phyloP scores from a whole-genome alignment of 2,888 invertebrate species.

The Hydraecia micacea region DNA sequence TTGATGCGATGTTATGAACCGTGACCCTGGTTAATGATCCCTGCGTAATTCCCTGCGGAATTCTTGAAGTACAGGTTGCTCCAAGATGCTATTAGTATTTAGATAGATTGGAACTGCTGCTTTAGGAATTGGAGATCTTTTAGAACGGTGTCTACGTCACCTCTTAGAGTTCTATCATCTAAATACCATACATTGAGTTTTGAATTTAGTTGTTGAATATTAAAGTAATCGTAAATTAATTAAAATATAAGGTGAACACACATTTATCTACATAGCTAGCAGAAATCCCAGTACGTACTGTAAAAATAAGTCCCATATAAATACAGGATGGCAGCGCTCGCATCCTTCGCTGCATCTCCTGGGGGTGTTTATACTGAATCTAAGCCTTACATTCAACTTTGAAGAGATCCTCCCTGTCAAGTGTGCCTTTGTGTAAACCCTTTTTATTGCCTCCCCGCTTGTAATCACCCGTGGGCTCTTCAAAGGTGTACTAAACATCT shows the following conservation, averaged over 20 bases:
- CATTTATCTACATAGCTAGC: background rate
- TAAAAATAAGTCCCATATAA: background rate
- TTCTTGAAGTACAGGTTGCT: too few relatives aligned
- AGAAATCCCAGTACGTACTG: background rate
- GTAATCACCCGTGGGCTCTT: conserved; percentile 34
- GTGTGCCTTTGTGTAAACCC: conserved; percentile 43
- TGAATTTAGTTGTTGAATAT: too few relatives aligned
- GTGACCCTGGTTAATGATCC: too few relatives aligned
- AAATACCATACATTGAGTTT: too few relatives aligned
- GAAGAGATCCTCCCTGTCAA: conserved; percentile 13
- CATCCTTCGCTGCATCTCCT: conserved; percentile 22
- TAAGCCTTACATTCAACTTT: conserved; percentile 41
- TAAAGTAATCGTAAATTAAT: too few relatives aligned
- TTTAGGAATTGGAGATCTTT: too few relatives aligned
- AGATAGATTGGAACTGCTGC: too few relatives aligned
- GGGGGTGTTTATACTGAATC: conserved; percentile 52
- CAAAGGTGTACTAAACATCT: conserved; percentile 9
- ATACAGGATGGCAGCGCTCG: background rate
- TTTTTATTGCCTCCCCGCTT: conserved; percentile 41
- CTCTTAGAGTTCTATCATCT: too few relatives aligned
- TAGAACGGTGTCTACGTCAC: too few relatives aligned
- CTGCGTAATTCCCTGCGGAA: too few relatives aligned
- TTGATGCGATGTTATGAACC: too few relatives aligned
- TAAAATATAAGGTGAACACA: background rate
- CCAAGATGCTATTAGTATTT: too few relatives aligned